Base-by-base conservation (phyloP, 2,888 invertebrate species). In the Epinotia bilunana region DNA sequence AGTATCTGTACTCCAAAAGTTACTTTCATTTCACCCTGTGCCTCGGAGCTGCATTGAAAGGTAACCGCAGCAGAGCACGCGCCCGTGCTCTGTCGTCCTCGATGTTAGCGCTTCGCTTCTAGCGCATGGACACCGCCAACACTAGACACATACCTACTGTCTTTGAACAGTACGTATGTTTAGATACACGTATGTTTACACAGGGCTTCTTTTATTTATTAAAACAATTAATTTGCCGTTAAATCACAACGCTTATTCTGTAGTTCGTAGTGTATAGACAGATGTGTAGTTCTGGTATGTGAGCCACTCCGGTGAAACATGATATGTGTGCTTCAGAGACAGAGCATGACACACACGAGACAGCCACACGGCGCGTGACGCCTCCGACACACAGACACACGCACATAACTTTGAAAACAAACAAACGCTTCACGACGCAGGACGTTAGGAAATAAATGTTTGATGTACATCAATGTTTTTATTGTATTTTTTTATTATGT, bases 1-100 rank as follows among this genome's bases (percentile, higher is more conserved):
- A 93, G 89, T 93, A 92, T 91, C 89, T 93, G 87, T 94, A 93
- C 89, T 93, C 94, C 91, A 92, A 91, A 53, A 92, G 91, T 93
- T 88, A 91, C 89, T 93, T 93, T 94, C 86, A 93, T 94, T 93
- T 91, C 91, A 91, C 90, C 92, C 88, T 86, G 87, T 88, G 91
- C 90, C 87, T 86, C 90, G 88, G 93, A 87, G 89, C 92, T 88
- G 90, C 90, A 85, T 81, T 85, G 81, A 85, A 93, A 93, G 93
- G 94, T 93, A 93, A 91, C 87, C 88, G 87, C 86, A 86, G 84
- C 81, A 74, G 81, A 83, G 81, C 81, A 80, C 83, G 57, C 77
- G 81, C 80, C 79, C 72, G 79, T 78, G 89, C 82, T 84, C 83
- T 92, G 91, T 92, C 90, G 92, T 92, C 86, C 83, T 89, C 87